Base-by-base conservation (phyloP, 2,797 vertebrate species). In the Gorsachius magnificus region DNA sequence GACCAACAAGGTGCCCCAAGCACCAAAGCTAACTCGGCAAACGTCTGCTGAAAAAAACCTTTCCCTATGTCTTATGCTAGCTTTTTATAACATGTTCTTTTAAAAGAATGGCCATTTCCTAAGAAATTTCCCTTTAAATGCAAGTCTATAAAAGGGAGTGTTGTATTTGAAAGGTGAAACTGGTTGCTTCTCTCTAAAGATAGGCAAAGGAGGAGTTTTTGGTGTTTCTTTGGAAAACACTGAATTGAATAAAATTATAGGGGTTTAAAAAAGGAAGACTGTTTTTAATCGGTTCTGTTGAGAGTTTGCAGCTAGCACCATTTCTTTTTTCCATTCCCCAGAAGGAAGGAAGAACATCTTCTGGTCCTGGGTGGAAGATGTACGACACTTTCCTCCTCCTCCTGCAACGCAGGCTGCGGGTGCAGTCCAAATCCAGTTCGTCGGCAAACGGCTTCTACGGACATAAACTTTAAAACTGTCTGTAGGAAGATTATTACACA, bases 1-100 rank as follows among this genome's bases (percentile, higher is more conserved):
- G 0, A 19, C 20, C 33, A 38, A 41, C 16, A 56, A 70, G 19
- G 33, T n/a, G 10, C 19, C 10, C 0, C 0, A 5, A 82, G 54
- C 0, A 0, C 41, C 60, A 66, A 72, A 72, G 77, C 25, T 74
- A 87, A 66, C 46, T 43, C 35, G 29, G 43, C 0, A 1, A 12
- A 28, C 20, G 6, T 69, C 71, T 41, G 48, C 13, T 28, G 38
- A 35, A 68, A 74, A 65, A 21, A 28, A 2, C 18, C 38, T 54
- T 90, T 54, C 41, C 19, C 6, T 31, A 9, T 35, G 35, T 63
- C 43, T 89, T 69, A 35, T 5, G 13, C 21, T 56, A 75, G 4
- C 1, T 57, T 88, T 93, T 84, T 26, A n/a, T 65, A 53, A 75
- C 7, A 22, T 0, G 2, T 43, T 66, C 5, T 12, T 84, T 82